Evolutionary conservation across 2,888 invertebrate species (phyloP), one percentile per base, ranked within the genome.

Genomic region (Ashinkailepas kermadecensis): DNA sequence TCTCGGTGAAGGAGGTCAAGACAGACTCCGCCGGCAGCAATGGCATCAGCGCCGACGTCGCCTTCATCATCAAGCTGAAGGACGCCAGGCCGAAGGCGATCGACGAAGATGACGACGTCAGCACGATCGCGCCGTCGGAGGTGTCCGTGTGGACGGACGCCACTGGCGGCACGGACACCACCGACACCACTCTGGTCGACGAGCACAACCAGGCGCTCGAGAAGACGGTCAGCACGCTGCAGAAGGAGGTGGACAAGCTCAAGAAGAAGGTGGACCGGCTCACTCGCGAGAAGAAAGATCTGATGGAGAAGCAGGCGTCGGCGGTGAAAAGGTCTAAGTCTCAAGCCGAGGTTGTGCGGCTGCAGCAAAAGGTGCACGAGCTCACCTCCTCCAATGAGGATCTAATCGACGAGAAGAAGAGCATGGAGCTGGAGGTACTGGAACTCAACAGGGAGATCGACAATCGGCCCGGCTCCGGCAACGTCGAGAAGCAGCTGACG

Each of bases 151-250:
- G 74, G 83, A 91, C 96, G 88, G 92, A 93, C 84, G 94, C 95
- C 87, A 95, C 95, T 86, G 94, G 93, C 85, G 94, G 95, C 84
- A 94, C 95, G 87, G 96, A 94, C 86, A 90, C 92, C 74, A 74
- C 74, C 21, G 74, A 74, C 56, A 74, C 74, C 21, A 74, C 74
- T 2, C 94, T 94, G 86, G 89, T 97, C 82, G 89, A 94, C 64
- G 94, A 95, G 85, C 96, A 96, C 86, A 97, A 97, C 87, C 90
- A 92, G 84, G 93, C 92, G 86, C 88, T 96, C 81, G 95, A 97
- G 87, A 74, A 56, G 21, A 74, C 54, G 39, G 74, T 74, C 18
- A 15, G 54, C 6, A 56, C 74, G 2, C 56, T 74, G 7, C 8
- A 74, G 74, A 94, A 94, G 85, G 97, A 97, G 87, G 92, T 94